Conservation (phyloP, 1,140 invertebrate genomes). For the Brachionus sp. region DNA sequence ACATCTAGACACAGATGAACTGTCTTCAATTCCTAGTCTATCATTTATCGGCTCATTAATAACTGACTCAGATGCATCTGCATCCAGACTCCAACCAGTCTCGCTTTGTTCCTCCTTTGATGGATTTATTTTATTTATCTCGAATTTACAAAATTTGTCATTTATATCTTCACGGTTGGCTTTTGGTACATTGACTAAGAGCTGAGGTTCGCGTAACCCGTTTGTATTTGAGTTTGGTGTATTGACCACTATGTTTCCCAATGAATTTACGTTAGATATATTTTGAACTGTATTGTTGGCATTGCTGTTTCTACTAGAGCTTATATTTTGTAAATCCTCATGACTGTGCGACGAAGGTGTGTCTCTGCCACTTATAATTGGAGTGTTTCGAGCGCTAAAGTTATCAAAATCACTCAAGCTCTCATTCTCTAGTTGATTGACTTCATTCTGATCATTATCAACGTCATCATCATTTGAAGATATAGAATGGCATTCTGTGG, state of each 20-base stretch:
- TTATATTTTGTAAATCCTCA: constrained; percentile 21
- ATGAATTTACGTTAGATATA: background rate
- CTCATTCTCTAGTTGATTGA: constrained; percentile 74
- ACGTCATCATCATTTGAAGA: constrained; percentile 75
- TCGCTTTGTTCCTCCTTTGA: constrained; percentile 46
- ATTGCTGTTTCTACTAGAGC: constrained; percentile 27
- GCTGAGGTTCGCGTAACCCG: constrained; percentile 57
- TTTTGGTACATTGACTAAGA: constrained; percentile 69
- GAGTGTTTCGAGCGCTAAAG: constrained; percentile 79
- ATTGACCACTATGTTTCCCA: background rate
- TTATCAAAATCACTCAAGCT: constrained; percentile 84
- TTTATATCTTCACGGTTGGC: constrained; percentile 75
- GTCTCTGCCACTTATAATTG: constrained; percentile 81
- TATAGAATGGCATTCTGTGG: constrained; percentile 86
- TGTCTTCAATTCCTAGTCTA: constrained; percentile 21
- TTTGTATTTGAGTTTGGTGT: constrained; percentile 59
- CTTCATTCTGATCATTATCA: constrained; percentile 71
- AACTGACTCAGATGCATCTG: constrained; percentile 39
- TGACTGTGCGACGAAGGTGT: constrained; percentile 79
- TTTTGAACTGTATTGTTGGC: background rate
- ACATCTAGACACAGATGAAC: background rate
- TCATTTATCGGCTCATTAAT: constrained; percentile 40
- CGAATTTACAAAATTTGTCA: constrained; percentile 98
- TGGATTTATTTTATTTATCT: constrained; percentile 64
- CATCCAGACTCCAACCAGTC: constrained; percentile 45